Percentiles rank a stretch among this genome's conserved stretches.
phyloP scores from a whole-genome alignment of 2,888 invertebrate species.

The Coenonympha glycerion region DNA sequence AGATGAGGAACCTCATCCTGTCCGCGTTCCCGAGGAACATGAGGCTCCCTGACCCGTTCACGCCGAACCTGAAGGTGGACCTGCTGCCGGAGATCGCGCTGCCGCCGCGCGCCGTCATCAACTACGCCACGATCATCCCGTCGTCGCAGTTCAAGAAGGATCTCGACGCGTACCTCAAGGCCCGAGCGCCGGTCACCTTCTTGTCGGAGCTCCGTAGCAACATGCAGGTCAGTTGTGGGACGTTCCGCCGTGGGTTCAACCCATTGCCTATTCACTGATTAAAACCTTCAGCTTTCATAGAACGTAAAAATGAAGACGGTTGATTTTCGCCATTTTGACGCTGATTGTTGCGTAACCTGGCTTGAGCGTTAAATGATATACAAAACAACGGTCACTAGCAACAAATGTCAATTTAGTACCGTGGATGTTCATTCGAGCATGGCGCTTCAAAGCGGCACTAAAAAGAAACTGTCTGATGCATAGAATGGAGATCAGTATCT shows the following conservation, averaged over 20 bases:
- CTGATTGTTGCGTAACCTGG: too few relatives aligned
- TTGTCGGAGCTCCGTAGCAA: slow-evolving; percentile 93
- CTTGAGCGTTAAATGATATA: too few relatives aligned
- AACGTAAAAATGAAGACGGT: too few relatives aligned
- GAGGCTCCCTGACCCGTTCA: slow-evolving; percentile 99
- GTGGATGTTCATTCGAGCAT: too few relatives aligned
- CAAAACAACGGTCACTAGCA: too few relatives aligned
- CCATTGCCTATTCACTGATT: too few relatives aligned
- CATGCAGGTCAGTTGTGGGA: slow-evolving; percentile 79
- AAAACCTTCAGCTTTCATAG: too few relatives aligned
- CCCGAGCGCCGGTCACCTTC: slow-evolving; percentile 95
- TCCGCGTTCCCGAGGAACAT: slow-evolving; percentile 99
- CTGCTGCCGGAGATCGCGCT: slow-evolving; percentile 91
- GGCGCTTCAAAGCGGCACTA: too few relatives aligned
- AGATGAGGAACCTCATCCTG: slow-evolving; percentile 97
- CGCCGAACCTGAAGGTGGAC: slow-evolving; percentile 96
- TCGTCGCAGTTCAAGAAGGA: slow-evolving; percentile 94
- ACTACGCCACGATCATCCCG: slow-evolving; percentile 90
- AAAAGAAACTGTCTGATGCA: too few relatives aligned
- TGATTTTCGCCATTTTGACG: too few relatives aligned
- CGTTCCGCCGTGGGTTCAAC: not conserved
- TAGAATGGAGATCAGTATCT: too few relatives aligned
- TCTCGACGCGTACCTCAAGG: slow-evolving; percentile 96
- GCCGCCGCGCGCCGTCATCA: slow-evolving; percentile 92
- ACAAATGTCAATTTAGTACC: too few relatives aligned